Evolutionary conservation across 2,113 vertebrate genomes (phyloP).

Genomic region (Platysternon megacephalum): DNA sequence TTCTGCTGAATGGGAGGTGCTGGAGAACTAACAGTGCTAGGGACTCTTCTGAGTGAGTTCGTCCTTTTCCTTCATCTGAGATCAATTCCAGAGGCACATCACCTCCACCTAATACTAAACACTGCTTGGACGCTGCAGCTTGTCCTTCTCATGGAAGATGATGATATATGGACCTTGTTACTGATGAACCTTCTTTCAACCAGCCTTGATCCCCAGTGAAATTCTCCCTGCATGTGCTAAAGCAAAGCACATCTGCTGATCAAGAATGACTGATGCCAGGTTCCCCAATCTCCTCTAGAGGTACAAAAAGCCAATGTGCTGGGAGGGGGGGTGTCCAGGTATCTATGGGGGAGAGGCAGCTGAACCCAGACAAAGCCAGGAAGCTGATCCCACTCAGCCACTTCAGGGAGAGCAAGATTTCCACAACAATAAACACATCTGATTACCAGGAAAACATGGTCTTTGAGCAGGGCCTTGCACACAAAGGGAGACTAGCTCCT

Average conservation of each 20-base stretch:
- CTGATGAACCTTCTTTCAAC: not conserved
- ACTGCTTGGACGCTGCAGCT: rapidly evolving
- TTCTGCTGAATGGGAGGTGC: not conserved
- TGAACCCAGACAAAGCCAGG: slow-evolving; percentile 5
- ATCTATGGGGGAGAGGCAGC: not conserved
- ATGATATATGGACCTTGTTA: not conserved
- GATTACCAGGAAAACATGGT: slow-evolving; percentile 22
- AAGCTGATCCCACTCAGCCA: slow-evolving; percentile 41
- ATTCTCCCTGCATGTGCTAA: not conserved
- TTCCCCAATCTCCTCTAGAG: not conserved
- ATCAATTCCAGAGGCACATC: not conserved
- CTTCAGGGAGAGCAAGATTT: slow-evolving; percentile 44
- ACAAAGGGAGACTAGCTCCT: slow-evolving; percentile 40
- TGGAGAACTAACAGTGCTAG: not conserved
- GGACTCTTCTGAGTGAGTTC: not conserved
- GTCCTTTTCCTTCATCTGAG: not conserved
- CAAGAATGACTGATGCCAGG: not conserved
- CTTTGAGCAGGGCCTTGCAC: slow-evolving; percentile 33
- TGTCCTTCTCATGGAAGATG: not conserved
- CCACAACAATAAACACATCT: slow-evolving; percentile 50
- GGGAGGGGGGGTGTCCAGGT: not conserved
- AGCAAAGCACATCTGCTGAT: not conserved
- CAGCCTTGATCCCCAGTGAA: not conserved
- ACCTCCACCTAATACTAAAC: not conserved
- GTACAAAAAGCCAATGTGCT: not conserved